Conservation (phyloP, 2,797 vertebrate species). For the Cossypha dichroa region DNA sequence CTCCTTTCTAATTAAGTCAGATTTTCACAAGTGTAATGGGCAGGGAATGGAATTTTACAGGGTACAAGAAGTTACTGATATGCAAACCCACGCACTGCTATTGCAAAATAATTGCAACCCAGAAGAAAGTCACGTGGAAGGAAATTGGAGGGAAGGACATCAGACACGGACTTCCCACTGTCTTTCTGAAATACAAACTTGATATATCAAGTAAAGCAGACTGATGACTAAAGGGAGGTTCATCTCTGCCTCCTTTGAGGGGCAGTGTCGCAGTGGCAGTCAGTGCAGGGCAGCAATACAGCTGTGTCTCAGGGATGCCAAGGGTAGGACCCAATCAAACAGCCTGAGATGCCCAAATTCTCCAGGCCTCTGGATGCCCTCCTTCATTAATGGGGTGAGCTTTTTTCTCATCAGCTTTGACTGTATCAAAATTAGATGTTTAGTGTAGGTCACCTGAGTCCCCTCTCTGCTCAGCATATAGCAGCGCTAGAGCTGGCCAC, state of each 20-base stretch:
- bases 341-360: neutral
- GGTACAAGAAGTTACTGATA: neutral
- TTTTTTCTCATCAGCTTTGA: neutral
- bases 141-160: neutral
- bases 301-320: fast-evolving
- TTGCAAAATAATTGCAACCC: neutral
- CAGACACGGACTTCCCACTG: neutral
- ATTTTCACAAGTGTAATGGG: neutral
- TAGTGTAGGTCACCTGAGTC: fast-evolving
- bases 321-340: neutral
- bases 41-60: neutral
- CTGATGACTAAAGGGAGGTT: neutral
- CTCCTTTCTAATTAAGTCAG: neutral
- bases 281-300: neutral
- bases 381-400: neutral
- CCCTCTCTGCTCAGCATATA: neutral
- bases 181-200: neutral
- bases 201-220: neutral
- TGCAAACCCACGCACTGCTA: neutral
- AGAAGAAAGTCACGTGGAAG: neutral
- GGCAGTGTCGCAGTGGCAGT: too few relatives aligned
- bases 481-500: fast-evolving
- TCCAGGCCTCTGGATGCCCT: neutral
- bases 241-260: neutral
- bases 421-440: neutral